Percentiles rank a stretch among this genome's conserved stretches.
These are phyloP conservation scores for Arge pagana DNA, from an alignment of 2,888 invertebrate genomes.

Conservation along the genomic window DNA sequence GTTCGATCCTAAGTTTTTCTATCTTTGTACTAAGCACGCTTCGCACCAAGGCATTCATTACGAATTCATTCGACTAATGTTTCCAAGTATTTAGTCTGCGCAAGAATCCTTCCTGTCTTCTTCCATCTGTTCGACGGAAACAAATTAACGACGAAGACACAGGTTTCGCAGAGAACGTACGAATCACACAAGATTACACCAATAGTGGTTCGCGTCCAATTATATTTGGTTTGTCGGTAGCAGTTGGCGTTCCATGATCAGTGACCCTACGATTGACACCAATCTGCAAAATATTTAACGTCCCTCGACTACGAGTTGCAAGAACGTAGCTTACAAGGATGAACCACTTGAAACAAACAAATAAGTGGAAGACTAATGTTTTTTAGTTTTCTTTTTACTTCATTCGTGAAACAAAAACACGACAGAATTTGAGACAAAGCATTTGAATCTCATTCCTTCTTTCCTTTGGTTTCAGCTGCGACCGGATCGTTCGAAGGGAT, in stretches of 20 bases:
- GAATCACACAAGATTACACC: background rate
- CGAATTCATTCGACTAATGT: too few species aligned
- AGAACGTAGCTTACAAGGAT: background rate
- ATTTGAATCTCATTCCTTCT: constrained; percentile 21
- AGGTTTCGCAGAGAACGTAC: too few species aligned
- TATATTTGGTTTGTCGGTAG: constrained; percentile 22
- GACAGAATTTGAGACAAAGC: constrained; percentile 27
- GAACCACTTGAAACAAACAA: background rate
- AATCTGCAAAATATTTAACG: constrained; percentile 40
- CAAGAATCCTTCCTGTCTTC: too few species aligned
- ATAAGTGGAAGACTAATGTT: constrained; percentile 13
- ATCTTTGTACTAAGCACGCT: too few species aligned
- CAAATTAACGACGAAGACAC: too few species aligned
- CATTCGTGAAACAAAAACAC: constrained; percentile 29
- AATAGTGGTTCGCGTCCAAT: background rate
- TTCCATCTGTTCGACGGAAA: too few species aligned
- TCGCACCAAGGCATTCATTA: too few species aligned
- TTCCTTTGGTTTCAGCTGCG: too few species aligned
- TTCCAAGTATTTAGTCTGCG: too few species aligned
- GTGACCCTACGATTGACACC: constrained; percentile 49
- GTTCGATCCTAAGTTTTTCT: too few species aligned
- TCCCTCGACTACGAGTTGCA: background rate
- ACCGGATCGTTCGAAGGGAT: too few species aligned
- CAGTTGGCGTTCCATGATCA: constrained; percentile 31
- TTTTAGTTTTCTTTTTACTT: constrained; percentile 13